Conservation (phyloP, 1,140 invertebrate genomes). For the Lepidurus apus region DNA sequence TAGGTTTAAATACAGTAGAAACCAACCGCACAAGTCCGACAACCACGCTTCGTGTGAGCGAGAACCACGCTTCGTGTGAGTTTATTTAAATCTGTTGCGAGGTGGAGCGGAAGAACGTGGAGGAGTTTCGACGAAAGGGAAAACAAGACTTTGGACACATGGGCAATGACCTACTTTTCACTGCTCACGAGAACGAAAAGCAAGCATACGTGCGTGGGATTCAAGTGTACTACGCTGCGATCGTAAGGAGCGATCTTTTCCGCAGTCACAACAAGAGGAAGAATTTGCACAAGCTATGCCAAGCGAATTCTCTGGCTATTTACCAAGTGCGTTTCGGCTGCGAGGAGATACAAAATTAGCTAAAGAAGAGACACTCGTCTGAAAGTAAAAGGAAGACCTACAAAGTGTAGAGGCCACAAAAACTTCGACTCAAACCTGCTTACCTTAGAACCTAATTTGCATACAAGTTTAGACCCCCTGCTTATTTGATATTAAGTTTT, state of each 20-base stretch:
- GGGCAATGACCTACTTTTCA: neutral
- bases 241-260: neutral
- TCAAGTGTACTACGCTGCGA: neutral
- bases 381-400: neutral
- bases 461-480: neutral
- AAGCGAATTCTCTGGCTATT: neutral
- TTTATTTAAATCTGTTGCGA: neutral
- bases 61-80: neutral
- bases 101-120: neutral
- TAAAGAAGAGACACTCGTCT: neutral
- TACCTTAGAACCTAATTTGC: neutral
- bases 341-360: neutral
- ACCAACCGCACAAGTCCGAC: neutral
- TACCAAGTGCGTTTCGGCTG: neutral
- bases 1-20: neutral
- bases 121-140: neutral
- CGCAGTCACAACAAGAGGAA: neutral
- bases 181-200: neutral
- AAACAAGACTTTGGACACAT: neutral
- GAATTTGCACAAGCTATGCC: neutral
- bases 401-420: neutral
- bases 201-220: too few species aligned
- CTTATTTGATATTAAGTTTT: neutral
- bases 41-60: neutral
- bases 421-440: neutral